Base-by-base conservation (phyloP, 2,797 vertebrate species). In the Sebastes itinus region DNA sequence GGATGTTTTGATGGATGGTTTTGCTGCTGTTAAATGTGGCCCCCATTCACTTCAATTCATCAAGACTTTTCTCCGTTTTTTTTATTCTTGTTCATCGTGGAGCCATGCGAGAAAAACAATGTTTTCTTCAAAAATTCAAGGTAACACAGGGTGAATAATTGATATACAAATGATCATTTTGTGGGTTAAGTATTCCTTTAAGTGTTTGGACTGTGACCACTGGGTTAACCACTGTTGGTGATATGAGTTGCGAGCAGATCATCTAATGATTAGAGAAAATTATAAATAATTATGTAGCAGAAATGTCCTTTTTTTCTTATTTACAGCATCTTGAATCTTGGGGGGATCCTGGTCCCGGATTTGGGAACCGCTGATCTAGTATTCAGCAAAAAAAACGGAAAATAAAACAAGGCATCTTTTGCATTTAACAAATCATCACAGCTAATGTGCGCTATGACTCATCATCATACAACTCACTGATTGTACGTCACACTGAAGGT, bases 401-500 rank as follows among this genome's bases (percentile, higher is more conserved):
- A 8, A 60, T 30, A 68, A 60, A 71, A 55, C 11, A 70, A 83
- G 55, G 70, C 46, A 79, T 61, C 56, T 73, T 74, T 83, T 73
- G 69, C 77, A 81, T 88, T 90, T 71, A 84, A 61, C 64, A 54
- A 87, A 80, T 89, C 73, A 83, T 88, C 63, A 64, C 58, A 35
- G 84, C 71, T 87, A 86, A 91, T 88, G 81, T 22, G 65, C 38
- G 14, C 67, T 22, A 46, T 95, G 94, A 95, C 90, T 95, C 94
- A 94, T 89, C 32, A 8, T 42, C 87, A 80, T 28, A 79, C 72
- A 87, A 91, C 85, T 88, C 78, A 32, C 55, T 80, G 85, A 92
- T 73, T 80, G 81, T 83, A 84, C 80, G 70, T 91, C 90, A 87
- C 80, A 58, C 69, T 80, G 86, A 94, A 94, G 92, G 93, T 94